Evolutionary conservation across 2,797 vertebrate genomes (phyloP).

Genomic region (Heteromormyrus szaboi): DNA sequence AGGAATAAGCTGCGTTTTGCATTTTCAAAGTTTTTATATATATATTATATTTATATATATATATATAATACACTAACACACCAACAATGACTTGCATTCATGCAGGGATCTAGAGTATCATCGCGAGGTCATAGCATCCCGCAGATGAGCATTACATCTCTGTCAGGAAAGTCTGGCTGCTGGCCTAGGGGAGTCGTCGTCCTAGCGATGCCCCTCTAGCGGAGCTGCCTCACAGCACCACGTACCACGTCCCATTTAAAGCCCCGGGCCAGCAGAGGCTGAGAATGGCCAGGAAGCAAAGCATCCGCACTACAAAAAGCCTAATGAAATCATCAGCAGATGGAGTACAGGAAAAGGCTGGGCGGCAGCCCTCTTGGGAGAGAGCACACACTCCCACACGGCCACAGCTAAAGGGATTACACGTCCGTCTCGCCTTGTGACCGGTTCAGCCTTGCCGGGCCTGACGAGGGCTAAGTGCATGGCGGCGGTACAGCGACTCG

Average conservation of each 20-base stretch:
- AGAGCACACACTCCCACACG: neutral
- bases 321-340: neutral
- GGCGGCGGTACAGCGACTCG: neutral
- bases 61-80: neutral
- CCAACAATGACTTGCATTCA: neutral
- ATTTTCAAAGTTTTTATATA: neutral
- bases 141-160: neutral
- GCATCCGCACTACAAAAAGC: neutral
- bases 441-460: neutral
- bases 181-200: neutral
- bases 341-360: neutral
- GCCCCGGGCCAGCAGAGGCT: neutral
- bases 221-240: neutral
- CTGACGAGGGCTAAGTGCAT: neutral
- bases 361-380: neutral
- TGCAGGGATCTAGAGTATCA: neutral
- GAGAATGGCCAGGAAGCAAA: neutral
- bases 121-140: neutral
- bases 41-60: neutral
- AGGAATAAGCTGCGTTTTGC: neutral
- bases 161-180: neutral
- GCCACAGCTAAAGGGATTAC: neutral
- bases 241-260: neutral
- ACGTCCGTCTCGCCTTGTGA: neutral
- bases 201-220: neutral